Conservation (phyloP, 2,888 invertebrate genomes). For the Drosophila austrosaltans region DNA sequence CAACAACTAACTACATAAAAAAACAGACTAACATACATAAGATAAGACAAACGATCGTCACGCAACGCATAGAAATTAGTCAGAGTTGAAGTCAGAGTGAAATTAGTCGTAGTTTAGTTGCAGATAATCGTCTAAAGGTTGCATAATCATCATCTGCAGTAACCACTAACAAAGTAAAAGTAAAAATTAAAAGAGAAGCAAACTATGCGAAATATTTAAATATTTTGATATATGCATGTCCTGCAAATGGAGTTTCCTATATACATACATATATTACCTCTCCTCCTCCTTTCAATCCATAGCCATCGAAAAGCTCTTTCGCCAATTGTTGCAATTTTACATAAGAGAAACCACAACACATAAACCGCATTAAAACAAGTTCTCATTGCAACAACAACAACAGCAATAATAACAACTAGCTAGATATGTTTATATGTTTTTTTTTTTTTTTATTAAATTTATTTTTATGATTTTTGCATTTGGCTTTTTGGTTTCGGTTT, state of each 20-base stretch:
- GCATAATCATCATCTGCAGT: conserved; percentile 34
- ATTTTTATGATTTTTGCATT: conserved; percentile 48
- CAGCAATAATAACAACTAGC: neutral
- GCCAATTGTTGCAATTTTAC: conserved; percentile 53
- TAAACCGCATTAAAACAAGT: conserved; percentile 53
- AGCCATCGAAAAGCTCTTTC: neutral
- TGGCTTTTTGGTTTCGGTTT: conserved; percentile 24
- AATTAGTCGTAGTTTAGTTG: conserved; percentile 25
- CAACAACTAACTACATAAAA: neutral
- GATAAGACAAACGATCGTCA: conserved; percentile 48
- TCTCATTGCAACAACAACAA: conserved; percentile 37
- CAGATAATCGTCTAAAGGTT: conserved; percentile 22
- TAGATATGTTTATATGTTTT: neutral
- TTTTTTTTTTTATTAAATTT: conserved; percentile 7
- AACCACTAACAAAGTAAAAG: conserved; percentile 31
- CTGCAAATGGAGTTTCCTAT: neutral
- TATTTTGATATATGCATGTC: neutral
- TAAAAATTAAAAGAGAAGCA: conserved; percentile 46
- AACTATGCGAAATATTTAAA: conserved; percentile 4
- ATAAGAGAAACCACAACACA: conserved; percentile 48
- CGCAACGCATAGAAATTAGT: conserved; percentile 72
- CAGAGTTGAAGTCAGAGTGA: conserved; percentile 34
- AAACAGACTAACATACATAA: neutral
- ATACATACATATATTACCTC: neutral
- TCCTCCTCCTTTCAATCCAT: too few relatives aligned